phyloP scores from a whole-genome alignment of 1,140 invertebrate genomes.

The Magallana ariakensis region DNA sequence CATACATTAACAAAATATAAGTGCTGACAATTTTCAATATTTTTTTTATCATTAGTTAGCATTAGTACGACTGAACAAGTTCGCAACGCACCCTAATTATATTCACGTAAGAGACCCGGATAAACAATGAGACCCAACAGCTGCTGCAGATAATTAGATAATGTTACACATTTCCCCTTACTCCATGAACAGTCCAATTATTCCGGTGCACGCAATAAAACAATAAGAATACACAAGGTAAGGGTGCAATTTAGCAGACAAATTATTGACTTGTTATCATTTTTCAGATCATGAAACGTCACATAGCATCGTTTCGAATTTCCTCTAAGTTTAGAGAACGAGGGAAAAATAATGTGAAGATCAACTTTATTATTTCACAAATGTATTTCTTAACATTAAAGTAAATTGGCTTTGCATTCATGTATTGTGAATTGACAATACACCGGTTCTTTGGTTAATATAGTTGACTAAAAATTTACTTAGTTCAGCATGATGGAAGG shows the following conservation, averaged over 20 bases:
- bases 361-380: too few relatives aligned
- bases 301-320: neutral
- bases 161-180: neutral
- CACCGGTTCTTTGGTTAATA: too few relatives aligned
- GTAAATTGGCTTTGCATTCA: too few relatives aligned
- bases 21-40: too few relatives aligned
- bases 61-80: too few relatives aligned
- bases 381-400: too few relatives aligned
- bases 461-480: too few relatives aligned
- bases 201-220: neutral
- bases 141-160: neutral
- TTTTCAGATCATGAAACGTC: neutral
- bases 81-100: neutral
- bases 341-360: too few relatives aligned
- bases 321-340: neutral
- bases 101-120: conserved; percentile 31
- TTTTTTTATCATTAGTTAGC: too few relatives aligned
- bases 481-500: conserved; percentile 56
- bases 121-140: conserved; percentile 19
- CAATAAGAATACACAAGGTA: neutral
- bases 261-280: neutral
- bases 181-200: neutral
- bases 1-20: too few relatives aligned
- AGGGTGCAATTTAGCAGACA: neutral
- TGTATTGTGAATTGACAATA: too few relatives aligned